Percentiles rank a stretch among this genome's conserved stretches.
Conservation (phyloP, 1,140 invertebrate species). For the Drosophila pallidifrons region DNA sequence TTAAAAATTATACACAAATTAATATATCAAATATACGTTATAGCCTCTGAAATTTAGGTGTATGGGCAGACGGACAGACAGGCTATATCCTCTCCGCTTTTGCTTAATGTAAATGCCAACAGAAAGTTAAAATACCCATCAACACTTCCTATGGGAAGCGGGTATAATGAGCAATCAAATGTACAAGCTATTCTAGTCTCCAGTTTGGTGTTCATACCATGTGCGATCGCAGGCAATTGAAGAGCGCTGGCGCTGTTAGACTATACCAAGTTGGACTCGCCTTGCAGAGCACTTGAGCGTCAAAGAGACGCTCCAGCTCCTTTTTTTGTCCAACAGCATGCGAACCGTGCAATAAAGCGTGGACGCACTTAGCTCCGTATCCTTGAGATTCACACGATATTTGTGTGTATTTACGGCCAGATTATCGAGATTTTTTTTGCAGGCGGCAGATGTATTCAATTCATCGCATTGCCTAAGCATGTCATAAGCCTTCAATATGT, state of each 20-base stretch:
- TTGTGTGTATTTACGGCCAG: conserved; percentile 35
- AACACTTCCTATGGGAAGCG: no score
- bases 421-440: conserved; percentile 26
- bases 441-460: conserved; percentile 24
- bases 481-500: conserved; percentile 38
- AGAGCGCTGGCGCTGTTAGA: conserved; percentile 35
- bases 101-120: no score
- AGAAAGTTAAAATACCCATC: no score
- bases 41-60: no score
- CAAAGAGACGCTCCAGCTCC: conserved; percentile 46
- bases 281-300: neutral
- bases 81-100: no score
- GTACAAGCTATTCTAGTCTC: no score
- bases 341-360: conserved; percentile 43
- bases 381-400: conserved; percentile 26
- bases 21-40: no score
- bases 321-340: conserved; percentile 32
- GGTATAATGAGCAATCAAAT: no score
- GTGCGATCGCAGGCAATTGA: conserved; percentile 30
- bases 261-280: conserved; percentile 41
- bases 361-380: conserved; percentile 28
- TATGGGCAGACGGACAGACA: no score
- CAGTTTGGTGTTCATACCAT: conserved; percentile 23
- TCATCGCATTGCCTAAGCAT: conserved; percentile 33
- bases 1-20: no score